Conservation (phyloP, 2,797 vertebrate species). For the Tapera naevia region DNA sequence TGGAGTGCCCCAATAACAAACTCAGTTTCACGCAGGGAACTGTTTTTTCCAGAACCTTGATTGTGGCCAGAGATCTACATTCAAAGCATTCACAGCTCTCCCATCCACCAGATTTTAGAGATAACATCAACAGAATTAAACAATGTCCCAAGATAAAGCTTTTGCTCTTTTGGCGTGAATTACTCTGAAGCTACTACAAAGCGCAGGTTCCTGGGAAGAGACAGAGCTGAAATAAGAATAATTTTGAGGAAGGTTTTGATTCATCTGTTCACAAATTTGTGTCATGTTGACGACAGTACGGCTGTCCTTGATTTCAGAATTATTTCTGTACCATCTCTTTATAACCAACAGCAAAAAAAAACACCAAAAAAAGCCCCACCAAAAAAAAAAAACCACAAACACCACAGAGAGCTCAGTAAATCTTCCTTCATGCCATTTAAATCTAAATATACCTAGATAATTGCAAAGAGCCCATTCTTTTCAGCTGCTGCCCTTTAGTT, state of each 20-base stretch:
- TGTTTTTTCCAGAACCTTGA: neutral
- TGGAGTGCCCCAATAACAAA: neutral
- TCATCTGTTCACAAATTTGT: neutral
- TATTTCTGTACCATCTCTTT: neutral
- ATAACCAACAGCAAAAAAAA: neutral
- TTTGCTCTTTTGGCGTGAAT: neutral
- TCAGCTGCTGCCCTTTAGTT: neutral
- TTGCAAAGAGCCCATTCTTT: neutral
- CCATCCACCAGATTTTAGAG: neutral
- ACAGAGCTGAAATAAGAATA: neutral
- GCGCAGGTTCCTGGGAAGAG: neutral
- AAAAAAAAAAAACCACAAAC: neutral
- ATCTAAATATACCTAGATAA: neutral
- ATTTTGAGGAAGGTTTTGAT: neutral
- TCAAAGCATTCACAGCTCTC: neutral
- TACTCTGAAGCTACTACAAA: neutral
- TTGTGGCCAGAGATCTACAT: neutral
- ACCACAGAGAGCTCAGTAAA: neutral
- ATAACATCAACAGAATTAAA: neutral
- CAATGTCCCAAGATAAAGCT: neutral
- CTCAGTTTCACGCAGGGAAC: neutral
- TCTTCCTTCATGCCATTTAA: neutral
- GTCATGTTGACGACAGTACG: neutral
- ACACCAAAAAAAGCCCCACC: no score
- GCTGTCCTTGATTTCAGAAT: neutral